Percentiles rank a stretch among this genome's conserved stretches.
Evolutionary conservation across 2,888 invertebrate species (phyloP).

Genomic region (Netelia virgata): DNA sequence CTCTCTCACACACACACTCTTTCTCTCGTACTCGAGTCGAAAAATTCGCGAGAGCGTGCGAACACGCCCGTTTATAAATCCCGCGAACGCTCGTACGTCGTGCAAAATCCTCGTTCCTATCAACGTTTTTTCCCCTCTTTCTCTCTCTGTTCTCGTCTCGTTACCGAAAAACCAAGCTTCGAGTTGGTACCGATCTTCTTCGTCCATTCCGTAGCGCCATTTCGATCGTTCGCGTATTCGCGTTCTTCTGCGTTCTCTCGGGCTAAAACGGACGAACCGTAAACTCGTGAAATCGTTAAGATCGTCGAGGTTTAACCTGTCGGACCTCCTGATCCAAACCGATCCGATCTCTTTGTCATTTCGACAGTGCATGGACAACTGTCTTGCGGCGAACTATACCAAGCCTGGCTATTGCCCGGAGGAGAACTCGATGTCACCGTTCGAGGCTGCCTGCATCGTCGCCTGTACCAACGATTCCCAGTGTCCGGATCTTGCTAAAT

Average conservation of each 20-base stretch:
- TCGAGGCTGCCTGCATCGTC: constrained; percentile 88
- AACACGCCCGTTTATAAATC: too few relatives aligned
- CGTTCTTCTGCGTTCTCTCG: too few relatives aligned
- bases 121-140: constrained; percentile 3
- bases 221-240: too few relatives aligned
- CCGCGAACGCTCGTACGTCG: too few relatives aligned
- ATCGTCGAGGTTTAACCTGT: too few relatives aligned
- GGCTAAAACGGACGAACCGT: too few relatives aligned
- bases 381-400: constrained; percentile 85
- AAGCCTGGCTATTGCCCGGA: constrained; percentile 86
- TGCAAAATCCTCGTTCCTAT: constrained; percentile 16
- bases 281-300: too few relatives aligned
- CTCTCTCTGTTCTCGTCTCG: background rate
- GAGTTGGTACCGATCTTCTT: too few relatives aligned
- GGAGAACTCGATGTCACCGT: constrained; percentile 84
- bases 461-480: constrained; percentile 89
- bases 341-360: background rate
- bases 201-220: too few relatives aligned
- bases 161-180: too few relatives aligned
- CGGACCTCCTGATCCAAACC: too few relatives aligned
- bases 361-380: constrained; percentile 87
- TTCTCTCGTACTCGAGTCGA: background rate
- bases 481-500: constrained; percentile 89
- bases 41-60: too few relatives aligned
- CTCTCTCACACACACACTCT: background rate